Base-by-base conservation (phyloP, 2,113 vertebrate genomes). In the Daubentonia madagascariensis region DNA sequence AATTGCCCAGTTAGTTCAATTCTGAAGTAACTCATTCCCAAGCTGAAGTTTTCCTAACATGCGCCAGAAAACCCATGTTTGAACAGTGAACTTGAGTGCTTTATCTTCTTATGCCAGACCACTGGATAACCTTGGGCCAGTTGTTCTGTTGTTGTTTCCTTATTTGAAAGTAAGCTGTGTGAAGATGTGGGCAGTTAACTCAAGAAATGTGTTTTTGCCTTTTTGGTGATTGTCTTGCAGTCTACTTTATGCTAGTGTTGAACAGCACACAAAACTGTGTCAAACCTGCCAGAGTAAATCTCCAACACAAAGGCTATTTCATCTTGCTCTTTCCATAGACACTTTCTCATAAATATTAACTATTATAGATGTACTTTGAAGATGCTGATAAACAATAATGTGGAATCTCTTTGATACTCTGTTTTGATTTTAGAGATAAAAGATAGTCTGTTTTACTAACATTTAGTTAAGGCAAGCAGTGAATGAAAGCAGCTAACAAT, bases 391-490 rank as follows among this genome's bases (percentile, higher is more conserved):
- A 87, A 32, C 18, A 83, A 12, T 91, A 23, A 35, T 80, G 43
- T 89, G 48, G 52, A 50, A 57, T 68, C 28, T 73, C 52, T 91
- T 68, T 93, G 61, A 57, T 95, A 68, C 1, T 87, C 8, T 85
- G 12, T 81, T 80, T 93, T 93, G 40, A 61, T 97, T 68, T 63
- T 86, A 50, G 85, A 97, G 93, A 84, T 80, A 65, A 73, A 85
- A 93, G 86, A 84, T 84, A 37, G 72, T 76, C 37, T 73, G 30
- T 3, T 37, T 81, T 85, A 68, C 63, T 68, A 81, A 45, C 20
- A 75, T 92, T 76, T 63, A 43, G 40, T 83, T 67, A 70, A 85
- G 35, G 52, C 30, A 48, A 83, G 17, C 32, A 68, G 30, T 48
- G 43, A 89, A 65, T 93, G 91, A 61, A 96, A 79, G 50, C 18